phyloP scores from a whole-genome alignment of 2,888 invertebrate genomes.

The Machimus rusticus region DNA sequence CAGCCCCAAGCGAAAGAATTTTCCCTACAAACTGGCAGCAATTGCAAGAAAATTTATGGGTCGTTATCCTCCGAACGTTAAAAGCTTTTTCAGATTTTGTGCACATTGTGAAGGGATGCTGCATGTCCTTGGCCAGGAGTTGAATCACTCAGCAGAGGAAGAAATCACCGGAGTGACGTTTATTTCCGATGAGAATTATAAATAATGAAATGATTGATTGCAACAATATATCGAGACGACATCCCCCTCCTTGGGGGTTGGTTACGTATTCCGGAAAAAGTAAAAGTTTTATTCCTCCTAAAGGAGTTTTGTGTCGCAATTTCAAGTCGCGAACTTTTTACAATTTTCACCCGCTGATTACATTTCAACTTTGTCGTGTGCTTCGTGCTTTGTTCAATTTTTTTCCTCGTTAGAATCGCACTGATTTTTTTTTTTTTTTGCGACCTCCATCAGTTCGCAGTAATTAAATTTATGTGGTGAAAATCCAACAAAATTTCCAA shows the following conservation, averaged over 20 bases:
- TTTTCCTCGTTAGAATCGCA: neutral
- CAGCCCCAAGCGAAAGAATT: neutral
- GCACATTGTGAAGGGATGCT: neutral
- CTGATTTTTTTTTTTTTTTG: no score
- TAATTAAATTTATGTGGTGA: neutral
- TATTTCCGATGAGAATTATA: neutral
- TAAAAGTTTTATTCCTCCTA: neutral
- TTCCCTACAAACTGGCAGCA: neutral
- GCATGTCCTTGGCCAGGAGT: neutral
- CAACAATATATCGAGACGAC: neutral
- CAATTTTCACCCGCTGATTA: neutral
- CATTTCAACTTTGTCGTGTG: neutral
- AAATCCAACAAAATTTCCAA: neutral
- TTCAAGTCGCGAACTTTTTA: neutral
- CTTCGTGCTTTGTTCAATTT: neutral
- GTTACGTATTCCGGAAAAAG: neutral
- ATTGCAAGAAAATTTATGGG: neutral
- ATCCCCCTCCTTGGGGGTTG: neutral
- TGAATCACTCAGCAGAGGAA: neutral
- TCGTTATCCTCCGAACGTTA: neutral
- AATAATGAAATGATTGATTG: neutral
- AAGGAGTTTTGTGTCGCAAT: neutral
- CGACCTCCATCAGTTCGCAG: neutral
- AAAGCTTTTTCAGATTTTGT: neutral
- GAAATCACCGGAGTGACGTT: neutral